Conservation (phyloP, 2,888 invertebrate species). For the Lagria hirta region DNA sequence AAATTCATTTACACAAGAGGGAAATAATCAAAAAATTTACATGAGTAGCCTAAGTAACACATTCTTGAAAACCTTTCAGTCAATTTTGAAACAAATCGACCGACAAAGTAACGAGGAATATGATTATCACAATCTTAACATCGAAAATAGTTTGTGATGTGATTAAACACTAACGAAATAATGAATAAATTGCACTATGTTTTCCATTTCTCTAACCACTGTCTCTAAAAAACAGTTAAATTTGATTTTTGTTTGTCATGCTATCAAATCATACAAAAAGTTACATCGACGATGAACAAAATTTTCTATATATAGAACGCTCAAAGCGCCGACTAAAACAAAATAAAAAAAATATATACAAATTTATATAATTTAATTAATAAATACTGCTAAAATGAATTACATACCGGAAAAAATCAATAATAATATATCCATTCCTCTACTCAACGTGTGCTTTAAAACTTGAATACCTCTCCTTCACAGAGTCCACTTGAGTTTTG, state of each 20-base stretch:
- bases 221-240: constrained; percentile 11
- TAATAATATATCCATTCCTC: constrained; percentile 33
- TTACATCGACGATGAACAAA: constrained; percentile 14
- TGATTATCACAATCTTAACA: constrained; percentile 24
- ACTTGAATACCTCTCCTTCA: too few relatives aligned
- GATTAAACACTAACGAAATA: constrained; percentile 21
- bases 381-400: constrained; percentile 36
- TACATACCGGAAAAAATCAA: constrained; percentile 27
- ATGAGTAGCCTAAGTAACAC: constrained; percentile 17
- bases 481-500: constrained; percentile 2
- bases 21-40: constrained; percentile 7
- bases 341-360: constrained; percentile 15
- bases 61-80: neutral
- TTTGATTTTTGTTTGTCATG: constrained; percentile 25
- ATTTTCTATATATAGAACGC: constrained; percentile 15
- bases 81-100: too few relatives aligned
- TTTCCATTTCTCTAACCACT: constrained; percentile 19
- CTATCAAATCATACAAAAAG: constrained; percentile 17
- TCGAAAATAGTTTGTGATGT: constrained; percentile 24
- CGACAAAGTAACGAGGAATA: constrained; percentile 12
- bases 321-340: constrained; percentile 12
- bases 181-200: constrained; percentile 21
- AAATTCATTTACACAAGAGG: constrained; percentile 12
- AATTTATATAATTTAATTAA: constrained; percentile 32
- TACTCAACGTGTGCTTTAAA: too few relatives aligned